Conservation (phyloP, 2,797 vertebrate species). For the Brachyrhaphis roseni region DNA sequence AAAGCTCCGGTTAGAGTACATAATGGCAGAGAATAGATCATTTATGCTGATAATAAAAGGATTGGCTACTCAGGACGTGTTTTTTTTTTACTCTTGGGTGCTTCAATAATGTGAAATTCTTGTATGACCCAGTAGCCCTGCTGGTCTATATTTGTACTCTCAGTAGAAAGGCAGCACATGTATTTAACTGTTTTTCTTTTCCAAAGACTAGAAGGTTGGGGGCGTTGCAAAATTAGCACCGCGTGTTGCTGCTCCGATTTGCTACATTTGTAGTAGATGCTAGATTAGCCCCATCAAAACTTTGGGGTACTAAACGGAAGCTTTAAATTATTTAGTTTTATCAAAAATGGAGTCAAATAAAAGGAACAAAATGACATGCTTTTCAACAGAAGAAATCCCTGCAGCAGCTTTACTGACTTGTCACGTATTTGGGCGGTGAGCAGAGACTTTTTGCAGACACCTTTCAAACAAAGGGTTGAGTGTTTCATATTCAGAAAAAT, state of each 20-base stretch:
- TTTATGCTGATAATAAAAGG: conserved; percentile 59
- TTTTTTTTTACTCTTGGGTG: conserved; percentile 28
- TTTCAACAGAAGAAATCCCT: not conserved
- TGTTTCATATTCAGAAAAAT: conserved; percentile 25
- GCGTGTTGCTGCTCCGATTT: conserved; percentile 16
- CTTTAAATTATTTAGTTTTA: conserved; percentile 26
- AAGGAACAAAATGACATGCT: not conserved
- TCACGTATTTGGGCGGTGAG: not conserved
- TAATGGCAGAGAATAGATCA: conserved; percentile 67
- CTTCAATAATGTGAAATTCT: conserved; percentile 47
- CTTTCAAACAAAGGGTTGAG: conserved; percentile 6
- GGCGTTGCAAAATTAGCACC: conserved; percentile 49
- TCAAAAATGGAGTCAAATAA: conserved; percentile 4
- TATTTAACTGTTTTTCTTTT: conserved; percentile 15
- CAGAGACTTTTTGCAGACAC: conserved; percentile 17
- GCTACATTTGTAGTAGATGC: conserved; percentile 34
- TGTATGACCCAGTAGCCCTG: conserved; percentile 25
- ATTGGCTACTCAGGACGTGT: conserved; percentile 44
- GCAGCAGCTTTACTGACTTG: conserved; percentile 3
- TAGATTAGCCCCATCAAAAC: conserved; percentile 20
- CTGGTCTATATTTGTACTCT: conserved; percentile 47
- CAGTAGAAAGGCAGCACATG: conserved; percentile 18
- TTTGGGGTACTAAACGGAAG: conserved; percentile 26
- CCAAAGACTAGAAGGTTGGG: conserved; percentile 38
- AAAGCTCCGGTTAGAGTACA: conserved; percentile 54